phyloP scores from a whole-genome alignment of 2,113 vertebrate genomes.

The Oreochromis aureus region DNA sequence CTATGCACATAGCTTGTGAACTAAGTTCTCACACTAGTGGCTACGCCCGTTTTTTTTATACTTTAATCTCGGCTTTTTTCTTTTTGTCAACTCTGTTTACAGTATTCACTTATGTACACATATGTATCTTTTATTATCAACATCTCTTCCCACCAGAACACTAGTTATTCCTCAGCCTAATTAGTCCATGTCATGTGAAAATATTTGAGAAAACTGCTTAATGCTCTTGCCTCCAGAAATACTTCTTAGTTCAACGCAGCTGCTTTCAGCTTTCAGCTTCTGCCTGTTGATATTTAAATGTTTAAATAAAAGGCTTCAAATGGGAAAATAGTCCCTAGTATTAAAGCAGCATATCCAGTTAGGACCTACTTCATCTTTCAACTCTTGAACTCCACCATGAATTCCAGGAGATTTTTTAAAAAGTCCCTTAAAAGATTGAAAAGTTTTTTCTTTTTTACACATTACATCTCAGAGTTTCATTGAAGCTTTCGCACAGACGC shows the following conservation, averaged over 20 bases:
- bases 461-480: neutral
- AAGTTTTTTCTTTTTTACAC: neutral
- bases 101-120: neutral
- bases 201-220: neutral
- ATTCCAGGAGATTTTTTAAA: neutral
- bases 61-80: neutral
- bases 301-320: neutral
- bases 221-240: neutral
- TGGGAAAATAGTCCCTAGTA: neutral
- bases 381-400: neutral
- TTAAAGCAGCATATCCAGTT: neutral
- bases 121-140: neutral
- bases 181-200: neutral
- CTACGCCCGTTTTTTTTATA: neutral
- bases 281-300: neutral
- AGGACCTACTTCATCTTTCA: neutral
- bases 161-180: neutral
- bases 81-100: neutral
- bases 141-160: neutral
- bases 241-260: neutral
- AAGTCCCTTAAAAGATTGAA: neutral
- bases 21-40: neutral
- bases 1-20: neutral
- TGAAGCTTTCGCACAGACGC: neutral
- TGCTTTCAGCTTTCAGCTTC: neutral